Base-by-base conservation (phyloP, 2,888 invertebrate species). In the Pogonocherus hispidulus region DNA sequence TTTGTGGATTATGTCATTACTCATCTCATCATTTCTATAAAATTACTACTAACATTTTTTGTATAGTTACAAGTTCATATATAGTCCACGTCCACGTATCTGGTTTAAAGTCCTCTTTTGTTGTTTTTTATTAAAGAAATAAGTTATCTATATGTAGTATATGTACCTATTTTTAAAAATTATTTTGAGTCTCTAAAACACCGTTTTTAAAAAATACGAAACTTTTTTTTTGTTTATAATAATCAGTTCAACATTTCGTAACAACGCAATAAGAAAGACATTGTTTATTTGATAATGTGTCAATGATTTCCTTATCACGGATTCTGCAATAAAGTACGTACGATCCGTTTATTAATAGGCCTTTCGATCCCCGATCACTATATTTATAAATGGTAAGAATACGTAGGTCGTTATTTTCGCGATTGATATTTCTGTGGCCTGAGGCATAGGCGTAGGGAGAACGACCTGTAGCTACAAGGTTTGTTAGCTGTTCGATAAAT, bases 301-400 rank as follows among this genome's bases (percentile, higher is more conserved):
- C 49, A 51, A 23, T 20, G 49, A 6, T 51, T 51, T 8, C 22
- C 23, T 51, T 51, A 51, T 51, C 49, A 14, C 19, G 16, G 20
- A 32, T 52, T 52, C 32, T 32, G 52, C 52, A 52, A 32, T 16
- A 18, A 27, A 5, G 32, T 27, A 6, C 27, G 32, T 52, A 52
- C 19, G 14, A 49, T 2, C 41, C 41, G 32, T 16, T 35, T 52
- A 52, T 52, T 52, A 52, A 32, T 52, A 52, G 52, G 11, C 32
- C 2, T 52, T n/a, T 32, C 51, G 51, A 27, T 52, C 27, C 16
- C 23, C 52, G 52, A 52, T 52, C 52, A 52, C 18, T 52, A 27
- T 52, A 52, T 52, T 52, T 52, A 52, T 52, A 52, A 32, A 52
- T 52, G 16, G 32, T 32, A 32, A 52, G 32, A 52, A 52, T 32